These are phyloP conservation scores for Poecile atricapillus DNA, from an alignment of 2,113 vertebrate species.

Conservation along the genomic window DNA sequence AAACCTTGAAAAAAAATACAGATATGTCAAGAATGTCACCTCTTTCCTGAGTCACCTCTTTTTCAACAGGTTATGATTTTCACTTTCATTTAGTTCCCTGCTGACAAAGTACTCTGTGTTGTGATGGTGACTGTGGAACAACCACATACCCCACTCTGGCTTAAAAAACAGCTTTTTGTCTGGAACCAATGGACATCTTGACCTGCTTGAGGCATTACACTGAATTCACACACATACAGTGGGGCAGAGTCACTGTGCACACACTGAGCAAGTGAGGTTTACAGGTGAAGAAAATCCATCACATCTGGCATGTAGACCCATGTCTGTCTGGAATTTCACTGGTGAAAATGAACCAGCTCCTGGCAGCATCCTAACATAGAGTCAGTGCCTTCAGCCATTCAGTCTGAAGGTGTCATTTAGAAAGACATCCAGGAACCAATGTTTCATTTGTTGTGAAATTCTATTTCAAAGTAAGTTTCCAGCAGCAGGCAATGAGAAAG, in stretches of 20 bases:
- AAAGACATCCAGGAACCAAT: neutral
- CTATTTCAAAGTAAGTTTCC: neutral
- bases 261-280: neutral
- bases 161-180: neutral
- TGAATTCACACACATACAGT: neutral
- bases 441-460: neutral
- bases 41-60: neutral
- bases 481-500: neutral
- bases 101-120: neutral
- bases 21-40: neutral
- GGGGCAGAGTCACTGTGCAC: neutral
- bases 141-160: neutral
- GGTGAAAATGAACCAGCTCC: neutral
- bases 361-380: neutral
- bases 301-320: no score
- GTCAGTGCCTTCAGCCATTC: neutral
- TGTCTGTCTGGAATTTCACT: neutral
- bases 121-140: neutral
- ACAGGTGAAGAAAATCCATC: neutral
- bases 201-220: neutral
- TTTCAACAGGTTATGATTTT: neutral
- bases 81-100: neutral
- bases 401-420: neutral
- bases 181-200: neutral
- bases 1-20: neutral